Evolutionary conservation across 1,140 invertebrate genomes (phyloP).

Genomic region (Phortica variegata): DNA sequence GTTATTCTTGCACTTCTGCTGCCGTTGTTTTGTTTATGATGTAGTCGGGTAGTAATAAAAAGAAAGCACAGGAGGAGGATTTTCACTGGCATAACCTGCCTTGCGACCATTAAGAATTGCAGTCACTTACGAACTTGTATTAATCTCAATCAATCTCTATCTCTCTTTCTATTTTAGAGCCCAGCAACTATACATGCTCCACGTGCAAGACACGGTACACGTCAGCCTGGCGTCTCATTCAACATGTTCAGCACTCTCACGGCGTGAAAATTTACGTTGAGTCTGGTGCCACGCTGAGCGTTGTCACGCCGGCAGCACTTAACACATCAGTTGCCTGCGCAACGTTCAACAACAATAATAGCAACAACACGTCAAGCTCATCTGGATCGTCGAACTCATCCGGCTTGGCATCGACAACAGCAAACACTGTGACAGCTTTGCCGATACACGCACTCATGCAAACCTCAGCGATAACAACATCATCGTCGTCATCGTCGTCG

Average conservation of each 20-base stretch:
- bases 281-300: slow-evolving; percentile 31
- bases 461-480: slow-evolving; percentile 51
- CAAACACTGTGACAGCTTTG: slow-evolving; percentile 12
- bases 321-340: slow-evolving; percentile 19
- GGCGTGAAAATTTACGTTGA: slow-evolving; percentile 92
- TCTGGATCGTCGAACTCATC: slow-evolving; percentile 9
- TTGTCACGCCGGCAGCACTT: slow-evolving; percentile 39
- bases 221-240: slow-evolving; percentile 91
- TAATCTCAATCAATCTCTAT: slow-evolving; percentile 36
- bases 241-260: slow-evolving; percentile 91
- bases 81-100: too few relatives aligned
- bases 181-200: slow-evolving; percentile 89
- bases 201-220: slow-evolving; percentile 87
- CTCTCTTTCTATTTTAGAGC: slow-evolving; percentile 73
- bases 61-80: too few relatives aligned
- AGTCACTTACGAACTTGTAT: too few relatives aligned
- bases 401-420: slow-evolving; percentile 2
- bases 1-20: too few relatives aligned
- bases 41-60: too few relatives aligned
- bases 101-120: too few relatives aligned
- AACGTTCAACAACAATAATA: slow-evolving; percentile 2
- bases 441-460: slow-evolving; percentile 20
- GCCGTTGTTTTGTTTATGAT: too few relatives aligned
- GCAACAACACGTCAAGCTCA: slow-evolving; percentile 7
- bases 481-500: slow-evolving; percentile 9